Evolutionary conservation across 2,888 invertebrate species (phyloP).

Genomic region (Thymelicus sylvestris): DNA sequence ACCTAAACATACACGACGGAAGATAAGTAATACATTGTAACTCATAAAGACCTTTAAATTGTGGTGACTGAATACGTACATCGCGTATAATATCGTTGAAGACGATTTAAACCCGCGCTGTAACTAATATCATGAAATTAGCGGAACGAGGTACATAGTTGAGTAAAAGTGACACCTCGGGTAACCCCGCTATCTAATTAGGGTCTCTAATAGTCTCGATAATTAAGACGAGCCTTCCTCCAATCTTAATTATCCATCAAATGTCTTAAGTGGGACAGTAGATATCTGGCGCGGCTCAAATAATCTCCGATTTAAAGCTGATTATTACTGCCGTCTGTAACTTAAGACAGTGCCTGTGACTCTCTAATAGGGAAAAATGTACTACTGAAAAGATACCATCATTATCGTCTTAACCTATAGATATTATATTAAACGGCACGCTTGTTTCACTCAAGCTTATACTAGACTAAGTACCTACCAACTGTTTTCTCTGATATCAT

Average conservation of each 20-base stretch:
- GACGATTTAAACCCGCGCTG: no score
- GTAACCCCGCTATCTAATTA: conserved; percentile 40
- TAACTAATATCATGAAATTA: no score
- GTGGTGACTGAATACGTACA: no score
- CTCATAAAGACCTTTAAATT: no score
- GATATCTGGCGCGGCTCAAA: conserved; percentile 16
- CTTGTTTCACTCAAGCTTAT: no score
- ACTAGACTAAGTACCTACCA: no score
- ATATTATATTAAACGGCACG: no score
- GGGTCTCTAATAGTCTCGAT: conserved; percentile 38
- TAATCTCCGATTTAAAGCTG: conserved; percentile 21
- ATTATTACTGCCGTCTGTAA: conserved; percentile 6
- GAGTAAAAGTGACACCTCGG: conserved; percentile 11
- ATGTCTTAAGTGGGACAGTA: conserved; percentile 44
- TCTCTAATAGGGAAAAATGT: background rate
- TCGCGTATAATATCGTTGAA: no score
- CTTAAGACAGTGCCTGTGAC: background rate
- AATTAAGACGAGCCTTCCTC: conserved; percentile 46
- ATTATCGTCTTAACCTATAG: no score
- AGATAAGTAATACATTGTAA: no score
- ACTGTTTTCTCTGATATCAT: no score
- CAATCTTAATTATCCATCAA: conserved; percentile 55
- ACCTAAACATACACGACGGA: no score
- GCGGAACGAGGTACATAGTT: background rate
- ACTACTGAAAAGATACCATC: background rate